phyloP scores from a whole-genome alignment of 2,113 vertebrate species.

The Myotis lucifugus region DNA sequence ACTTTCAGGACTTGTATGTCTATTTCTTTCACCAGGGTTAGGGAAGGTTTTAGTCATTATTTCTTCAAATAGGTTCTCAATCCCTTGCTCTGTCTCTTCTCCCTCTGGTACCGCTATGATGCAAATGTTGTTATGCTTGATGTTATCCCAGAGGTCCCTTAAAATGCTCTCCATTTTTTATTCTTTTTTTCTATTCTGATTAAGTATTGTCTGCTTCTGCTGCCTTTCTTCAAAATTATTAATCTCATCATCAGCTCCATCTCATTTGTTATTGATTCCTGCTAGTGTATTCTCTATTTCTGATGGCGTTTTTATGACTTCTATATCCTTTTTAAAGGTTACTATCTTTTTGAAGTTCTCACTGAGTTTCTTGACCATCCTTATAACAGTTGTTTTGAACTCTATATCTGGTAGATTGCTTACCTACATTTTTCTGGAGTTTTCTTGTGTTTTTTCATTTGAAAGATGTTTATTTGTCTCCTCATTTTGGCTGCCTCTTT shows the following conservation, averaged over 20 bases:
- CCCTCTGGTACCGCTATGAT: neutral
- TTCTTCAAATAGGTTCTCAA: neutral
- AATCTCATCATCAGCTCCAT: neutral
- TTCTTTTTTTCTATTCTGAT: neutral
- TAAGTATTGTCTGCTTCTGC: neutral
- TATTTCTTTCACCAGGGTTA: neutral
- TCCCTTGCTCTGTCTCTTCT: neutral
- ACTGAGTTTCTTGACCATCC: neutral
- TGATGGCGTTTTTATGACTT: neutral
- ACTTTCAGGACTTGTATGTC: neutral
- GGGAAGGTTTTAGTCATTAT: neutral
- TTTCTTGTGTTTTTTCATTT: neutral
- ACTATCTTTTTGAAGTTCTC: neutral
- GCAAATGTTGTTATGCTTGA: neutral
- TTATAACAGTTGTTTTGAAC: neutral
- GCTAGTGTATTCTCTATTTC: neutral
- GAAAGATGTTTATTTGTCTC: neutral
- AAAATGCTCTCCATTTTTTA: neutral
- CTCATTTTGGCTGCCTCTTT: neutral
- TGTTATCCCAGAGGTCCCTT: neutral
- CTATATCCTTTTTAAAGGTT: neutral
- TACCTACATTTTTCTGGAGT: neutral
- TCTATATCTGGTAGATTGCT: neutral
- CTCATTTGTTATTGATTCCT: neutral
- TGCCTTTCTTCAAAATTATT: neutral